A percentile compares a stretch with the other conserved stretches of the same genome.
These are phyloP conservation scores for Perithous albicinctus DNA, from an alignment of 2,888 invertebrate species.

Conservation along the genomic window DNA sequence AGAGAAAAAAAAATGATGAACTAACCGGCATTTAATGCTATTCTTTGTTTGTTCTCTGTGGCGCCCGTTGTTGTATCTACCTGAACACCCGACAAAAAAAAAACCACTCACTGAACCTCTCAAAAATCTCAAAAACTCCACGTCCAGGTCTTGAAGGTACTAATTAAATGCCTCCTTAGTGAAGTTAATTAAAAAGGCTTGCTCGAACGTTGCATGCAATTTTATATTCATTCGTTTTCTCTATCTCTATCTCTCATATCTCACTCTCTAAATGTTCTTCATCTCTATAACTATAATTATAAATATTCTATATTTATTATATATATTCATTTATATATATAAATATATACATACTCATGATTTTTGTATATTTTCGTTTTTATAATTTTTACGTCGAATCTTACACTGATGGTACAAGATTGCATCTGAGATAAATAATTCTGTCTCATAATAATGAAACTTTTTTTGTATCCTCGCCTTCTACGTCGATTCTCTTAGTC, in stretches of 20 bases:
- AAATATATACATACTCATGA: slow-evolving; percentile 50
- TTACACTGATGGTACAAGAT: slow-evolving; percentile 51
- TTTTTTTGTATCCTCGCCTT: slow-evolving; percentile 60
- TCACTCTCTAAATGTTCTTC: slow-evolving; percentile 67
- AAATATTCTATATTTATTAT: slow-evolving; percentile 58
- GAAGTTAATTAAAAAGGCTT: slow-evolving; percentile 73
- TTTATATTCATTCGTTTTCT: slow-evolving; percentile 68
- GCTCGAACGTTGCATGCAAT: slow-evolving; percentile 80
- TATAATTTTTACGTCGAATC: slow-evolving; percentile 52
- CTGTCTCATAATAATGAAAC: slow-evolving; percentile 38
- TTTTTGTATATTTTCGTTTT: slow-evolving; percentile 23
- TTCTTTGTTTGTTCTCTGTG: slow-evolving; percentile 84
- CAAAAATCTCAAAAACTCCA: slow-evolving; percentile 83
- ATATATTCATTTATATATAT: slow-evolving; percentile 51
- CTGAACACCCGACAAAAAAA: slow-evolving; percentile 81
- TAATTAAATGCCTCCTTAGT: slow-evolving; percentile 83
- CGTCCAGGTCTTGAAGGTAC: slow-evolving; percentile 85
- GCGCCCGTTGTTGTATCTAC: slow-evolving; percentile 84
- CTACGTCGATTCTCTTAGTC: slow-evolving; percentile 69
- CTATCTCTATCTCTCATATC: slow-evolving; percentile 64
- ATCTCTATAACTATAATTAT: slow-evolving; percentile 61
- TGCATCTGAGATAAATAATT: slow-evolving; percentile 58
- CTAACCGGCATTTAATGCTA: slow-evolving; percentile 83
- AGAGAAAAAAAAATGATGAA: slow-evolving; percentile 74
- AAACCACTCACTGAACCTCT: slow-evolving; percentile 84